These are phyloP conservation scores for Equus przewalskii DNA, from an alignment of 2,113 vertebrate species.

Conservation along the genomic window DNA sequence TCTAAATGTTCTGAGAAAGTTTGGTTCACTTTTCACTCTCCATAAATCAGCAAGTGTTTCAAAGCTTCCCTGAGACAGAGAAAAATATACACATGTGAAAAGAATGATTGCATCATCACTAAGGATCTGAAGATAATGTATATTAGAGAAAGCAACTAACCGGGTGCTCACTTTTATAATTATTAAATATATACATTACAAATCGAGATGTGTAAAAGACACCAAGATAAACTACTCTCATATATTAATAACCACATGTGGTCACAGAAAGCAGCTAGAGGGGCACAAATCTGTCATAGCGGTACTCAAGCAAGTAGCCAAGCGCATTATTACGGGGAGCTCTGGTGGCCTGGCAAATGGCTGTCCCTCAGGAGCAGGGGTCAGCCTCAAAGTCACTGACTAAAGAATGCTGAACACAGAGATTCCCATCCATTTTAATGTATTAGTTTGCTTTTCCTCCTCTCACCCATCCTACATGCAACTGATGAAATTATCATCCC, in stretches of 20 bases:
- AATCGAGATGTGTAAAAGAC: background rate
- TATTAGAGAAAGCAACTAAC: background rate
- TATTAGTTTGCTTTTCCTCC: background rate
- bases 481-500: background rate
- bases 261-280: background rate
- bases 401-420: background rate
- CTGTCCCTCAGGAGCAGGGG: background rate
- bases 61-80: constrained; percentile 71
- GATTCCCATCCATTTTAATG: background rate
- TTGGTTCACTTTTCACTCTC: constrained; percentile 74
- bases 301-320: background rate
- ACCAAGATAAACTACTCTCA: background rate
- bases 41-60: constrained; percentile 77
- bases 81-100: constrained; percentile 72
- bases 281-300: accelerated
- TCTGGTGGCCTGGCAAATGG: background rate
- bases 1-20: constrained; percentile 72
- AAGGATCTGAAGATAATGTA: constrained; percentile 54
- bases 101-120: constrained; percentile 52
- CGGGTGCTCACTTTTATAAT: background rate
- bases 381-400: background rate
- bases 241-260: background rate
- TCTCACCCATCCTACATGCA: background rate
- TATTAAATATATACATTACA: background rate
- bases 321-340: accelerated